A percentile compares a stretch with the other conserved stretches of the same genome.
Evolutionary conservation across 2,797 vertebrate genomes (phyloP).

Genomic region (Carcharodon carcharias): DNA sequence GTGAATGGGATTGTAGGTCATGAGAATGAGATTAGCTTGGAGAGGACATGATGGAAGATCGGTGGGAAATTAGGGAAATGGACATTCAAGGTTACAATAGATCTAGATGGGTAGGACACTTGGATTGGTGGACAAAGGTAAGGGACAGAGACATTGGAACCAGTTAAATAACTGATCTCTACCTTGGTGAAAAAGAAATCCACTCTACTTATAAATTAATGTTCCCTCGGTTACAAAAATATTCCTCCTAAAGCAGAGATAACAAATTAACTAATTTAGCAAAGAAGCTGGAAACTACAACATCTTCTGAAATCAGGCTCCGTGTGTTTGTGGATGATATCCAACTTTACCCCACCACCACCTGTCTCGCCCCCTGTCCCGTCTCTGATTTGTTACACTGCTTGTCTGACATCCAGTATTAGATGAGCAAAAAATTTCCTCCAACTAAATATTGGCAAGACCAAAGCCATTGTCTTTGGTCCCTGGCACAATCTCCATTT

Average conservation of each 20-base stretch:
- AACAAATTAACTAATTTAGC: neutral
- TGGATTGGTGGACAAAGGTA: neutral
- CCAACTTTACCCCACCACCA: too few species aligned
- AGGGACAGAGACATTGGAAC: too few species aligned
- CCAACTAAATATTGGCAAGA: too few species aligned
- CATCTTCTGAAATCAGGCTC: too few species aligned
- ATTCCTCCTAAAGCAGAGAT: neutral
- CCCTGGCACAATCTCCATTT: too few species aligned
- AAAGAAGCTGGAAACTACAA: neutral
- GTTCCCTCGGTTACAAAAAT: neutral
- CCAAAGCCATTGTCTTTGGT: too few species aligned
- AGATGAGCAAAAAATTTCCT: too few species aligned
- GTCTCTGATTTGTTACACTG: too few species aligned
- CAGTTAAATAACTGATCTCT: neutral
- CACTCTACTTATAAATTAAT: neutral
- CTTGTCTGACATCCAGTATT: too few species aligned
- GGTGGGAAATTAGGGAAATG: neutral
- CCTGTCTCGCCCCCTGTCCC: too few species aligned
- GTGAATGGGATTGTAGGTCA: neutral
- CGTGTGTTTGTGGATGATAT: too few species aligned
- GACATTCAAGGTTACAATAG: too few species aligned
- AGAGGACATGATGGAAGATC: neutral
- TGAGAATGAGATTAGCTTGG: neutral
- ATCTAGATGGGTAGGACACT: neutral
- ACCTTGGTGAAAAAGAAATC: neutral